A percentile compares a stretch with the other conserved stretches of the same genome.
Conservation (phyloP, 2,888 invertebrate species). For the Frankliniella intonsa region DNA sequence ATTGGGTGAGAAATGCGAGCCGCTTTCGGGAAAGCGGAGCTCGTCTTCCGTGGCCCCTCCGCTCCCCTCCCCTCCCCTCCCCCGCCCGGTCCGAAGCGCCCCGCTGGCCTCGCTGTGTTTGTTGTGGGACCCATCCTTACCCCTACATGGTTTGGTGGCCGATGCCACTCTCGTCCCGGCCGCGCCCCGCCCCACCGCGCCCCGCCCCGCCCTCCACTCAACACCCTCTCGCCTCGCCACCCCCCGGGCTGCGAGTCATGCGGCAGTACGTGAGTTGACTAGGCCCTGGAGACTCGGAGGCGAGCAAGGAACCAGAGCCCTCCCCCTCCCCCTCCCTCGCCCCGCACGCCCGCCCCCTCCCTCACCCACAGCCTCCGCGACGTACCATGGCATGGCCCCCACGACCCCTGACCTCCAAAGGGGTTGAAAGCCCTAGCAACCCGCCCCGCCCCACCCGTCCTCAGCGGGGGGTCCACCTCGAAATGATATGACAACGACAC, state of each 20-base stretch:
- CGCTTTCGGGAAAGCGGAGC: background rate
- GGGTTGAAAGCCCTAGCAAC: conserved; percentile 10
- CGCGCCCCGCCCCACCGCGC: background rate
- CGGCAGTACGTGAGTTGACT: conserved; percentile 18
- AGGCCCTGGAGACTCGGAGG: background rate
- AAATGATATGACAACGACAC: too few species aligned
- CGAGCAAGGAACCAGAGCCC: background rate
- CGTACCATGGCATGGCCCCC: background rate
- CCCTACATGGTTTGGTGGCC: background rate
- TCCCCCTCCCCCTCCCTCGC: background rate
- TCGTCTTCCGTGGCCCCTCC: background rate
- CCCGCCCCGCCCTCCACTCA: background rate
- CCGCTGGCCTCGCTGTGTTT: background rate
- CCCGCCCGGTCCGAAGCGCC: too few species aligned
- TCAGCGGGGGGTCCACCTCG: too few species aligned
- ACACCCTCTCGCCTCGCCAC: background rate
- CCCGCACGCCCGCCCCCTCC: background rate
- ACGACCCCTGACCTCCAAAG: conserved; percentile 10
- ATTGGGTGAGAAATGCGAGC: too few species aligned
- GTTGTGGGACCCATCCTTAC: background rate
- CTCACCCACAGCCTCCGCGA: background rate
- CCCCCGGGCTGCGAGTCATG: background rate
- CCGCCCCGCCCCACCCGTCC: background rate
- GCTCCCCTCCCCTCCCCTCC: too few species aligned
- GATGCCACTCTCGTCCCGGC: background rate